Base-by-base conservation (phyloP, 2,797 vertebrate species). In the Gorsachius magnificus region DNA sequence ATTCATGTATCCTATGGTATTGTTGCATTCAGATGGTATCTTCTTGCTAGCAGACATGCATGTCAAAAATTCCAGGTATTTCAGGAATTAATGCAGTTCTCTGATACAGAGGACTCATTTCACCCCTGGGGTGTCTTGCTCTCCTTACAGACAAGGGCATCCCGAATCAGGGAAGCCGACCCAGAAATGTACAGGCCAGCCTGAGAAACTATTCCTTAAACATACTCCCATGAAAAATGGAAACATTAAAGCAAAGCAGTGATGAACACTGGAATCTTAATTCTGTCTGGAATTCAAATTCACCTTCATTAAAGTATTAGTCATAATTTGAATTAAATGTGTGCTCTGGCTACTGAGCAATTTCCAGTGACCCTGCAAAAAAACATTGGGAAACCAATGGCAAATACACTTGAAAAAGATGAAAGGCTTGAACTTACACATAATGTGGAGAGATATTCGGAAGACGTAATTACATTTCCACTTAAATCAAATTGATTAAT, bases 401-500 rank as follows among this genome's bases (percentile, higher is more conserved):
- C 66, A 85, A 82, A 64, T 22, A 76, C 17, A 35, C 24, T 76
- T 65, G 45, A 69, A 43, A 58, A 76, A 81, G 83, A 82, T 54
- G 33, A 86, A 84, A 91, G 79, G 41, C 45, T 61, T 83, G 78
- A 87, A 95, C 98, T 98, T 98, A 99, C 99, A 98, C 99, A 99
- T 38, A 99, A 98, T 0, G 99, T 99, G 68, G 99, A 97, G 51
- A 99, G 99, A 92, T 99, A 98, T 84, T 99, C 99, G 0, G 99
- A 98, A 57, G 99, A 98, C 4, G 99, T 99, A 95, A 99, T 98
- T 93, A 99, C 98, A 51, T 99, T 99, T 89, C 99, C 99, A 65
- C 99, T 99, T 65, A 99, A 98, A 96, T 99, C 99, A 92, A 99
- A 99, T 20, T 99, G 99, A 98, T 99, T 99, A 94, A 99, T 99